Evolutionary conservation across 2,888 invertebrate species (phyloP).

Genomic region (Phyllotreta striolata): DNA sequence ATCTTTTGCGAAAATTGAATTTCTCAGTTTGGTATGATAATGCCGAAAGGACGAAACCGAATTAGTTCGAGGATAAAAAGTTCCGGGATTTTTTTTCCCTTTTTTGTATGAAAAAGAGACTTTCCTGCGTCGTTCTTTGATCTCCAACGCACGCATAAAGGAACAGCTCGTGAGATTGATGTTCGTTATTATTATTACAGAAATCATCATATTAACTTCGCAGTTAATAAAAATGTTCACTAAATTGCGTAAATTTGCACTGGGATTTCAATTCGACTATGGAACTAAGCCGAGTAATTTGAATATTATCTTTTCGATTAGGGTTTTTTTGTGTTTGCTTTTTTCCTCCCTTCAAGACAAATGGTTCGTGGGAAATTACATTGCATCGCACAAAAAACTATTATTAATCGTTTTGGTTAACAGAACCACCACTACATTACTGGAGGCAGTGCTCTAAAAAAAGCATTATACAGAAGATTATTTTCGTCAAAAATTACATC

Average conservation of each 20-base stretch:
- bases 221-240: too few relatives aligned
- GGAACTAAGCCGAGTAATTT: neutral
- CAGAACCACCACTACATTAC: too few relatives aligned
- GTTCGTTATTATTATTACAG: too few relatives aligned
- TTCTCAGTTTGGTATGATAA: slow-evolving; percentile 24
- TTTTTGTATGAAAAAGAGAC: slow-evolving; percentile 10
- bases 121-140: too few relatives aligned
- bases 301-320: neutral
- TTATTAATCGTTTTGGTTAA: slow-evolving; percentile 1
- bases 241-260: too few relatives aligned
- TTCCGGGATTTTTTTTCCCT: neutral
- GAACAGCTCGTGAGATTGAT: too few relatives aligned
- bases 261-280: neutral
- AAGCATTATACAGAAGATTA: too few relatives aligned
- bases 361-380: slow-evolving; percentile 3
- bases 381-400: slow-evolving; percentile 1
- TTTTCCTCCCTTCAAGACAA: slow-evolving; percentile 1
- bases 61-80: slow-evolving; percentile 14
- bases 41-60: slow-evolving; percentile 15
- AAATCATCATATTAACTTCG: too few relatives aligned
- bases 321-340: neutral
- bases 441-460: too few relatives aligned
- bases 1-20: slow-evolving; percentile 29
- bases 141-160: too few relatives aligned
- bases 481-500: too few relatives aligned